Conservation (phyloP, 1,140 invertebrate genomes). For the Globodera rostochiensis region DNA sequence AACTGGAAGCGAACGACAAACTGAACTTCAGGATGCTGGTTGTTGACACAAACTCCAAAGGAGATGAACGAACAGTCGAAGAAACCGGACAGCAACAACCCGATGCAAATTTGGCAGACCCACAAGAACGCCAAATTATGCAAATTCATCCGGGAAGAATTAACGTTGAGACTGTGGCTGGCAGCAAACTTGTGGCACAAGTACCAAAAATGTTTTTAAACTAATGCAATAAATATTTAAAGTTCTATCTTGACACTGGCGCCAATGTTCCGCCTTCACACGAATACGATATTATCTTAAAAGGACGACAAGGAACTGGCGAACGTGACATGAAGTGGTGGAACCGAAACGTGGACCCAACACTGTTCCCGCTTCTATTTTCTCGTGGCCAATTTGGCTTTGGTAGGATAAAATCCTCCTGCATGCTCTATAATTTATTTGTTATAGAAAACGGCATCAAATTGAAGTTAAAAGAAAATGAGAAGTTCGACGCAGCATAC, state of each 20-base stretch:
- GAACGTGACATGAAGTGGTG: not conserved
- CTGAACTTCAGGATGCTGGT: not conserved
- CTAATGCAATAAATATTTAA: not conserved
- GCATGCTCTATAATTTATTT: not conserved
- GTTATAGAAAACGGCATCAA: not conserved
- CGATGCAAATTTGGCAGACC: too few relatives aligned
- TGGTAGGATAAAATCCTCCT: not conserved
- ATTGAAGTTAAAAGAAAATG: not conserved
- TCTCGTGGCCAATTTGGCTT: not conserved
- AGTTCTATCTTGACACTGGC: conserved; percentile 1
- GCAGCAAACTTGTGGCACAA: not conserved
- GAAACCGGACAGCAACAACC: too few relatives aligned
- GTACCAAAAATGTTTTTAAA: too few relatives aligned
- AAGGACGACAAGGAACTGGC: not conserved
- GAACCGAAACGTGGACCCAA: conserved; percentile 2
- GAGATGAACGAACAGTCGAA: not conserved
- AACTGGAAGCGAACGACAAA: not conserved
- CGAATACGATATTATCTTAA: not conserved
- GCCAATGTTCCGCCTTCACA: not conserved
- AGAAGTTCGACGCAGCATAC: not conserved
- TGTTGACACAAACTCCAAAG: not conserved
- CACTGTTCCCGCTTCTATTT: not conserved
- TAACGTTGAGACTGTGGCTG: not conserved
- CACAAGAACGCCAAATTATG: not conserved
- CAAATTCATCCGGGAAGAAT: conserved; percentile 4